phyloP scores from a whole-genome alignment of 2,888 invertebrate species.

The Allolobophora icterica region DNA sequence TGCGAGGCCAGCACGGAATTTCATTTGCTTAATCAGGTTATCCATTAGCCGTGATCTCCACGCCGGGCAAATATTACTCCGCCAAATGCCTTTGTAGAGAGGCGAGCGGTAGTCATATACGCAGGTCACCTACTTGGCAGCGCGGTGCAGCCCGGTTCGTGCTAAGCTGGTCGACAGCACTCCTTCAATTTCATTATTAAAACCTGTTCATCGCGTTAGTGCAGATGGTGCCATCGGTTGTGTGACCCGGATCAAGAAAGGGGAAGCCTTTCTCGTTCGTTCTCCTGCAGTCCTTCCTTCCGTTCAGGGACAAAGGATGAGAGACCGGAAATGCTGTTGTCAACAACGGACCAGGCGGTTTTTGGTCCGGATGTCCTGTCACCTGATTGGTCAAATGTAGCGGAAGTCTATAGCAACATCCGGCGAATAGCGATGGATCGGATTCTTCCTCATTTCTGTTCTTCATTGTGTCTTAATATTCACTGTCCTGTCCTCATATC shows the following conservation, averaged over 20 bases:
- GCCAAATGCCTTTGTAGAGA: too few relatives aligned
- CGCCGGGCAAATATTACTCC: too few relatives aligned
- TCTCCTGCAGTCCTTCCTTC: neutral
- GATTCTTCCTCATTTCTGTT: neutral
- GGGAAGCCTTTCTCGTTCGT: neutral
- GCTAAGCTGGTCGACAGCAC: neutral
- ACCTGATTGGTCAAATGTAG: neutral
- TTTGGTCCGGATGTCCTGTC: neutral
- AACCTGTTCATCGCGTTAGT: neutral
- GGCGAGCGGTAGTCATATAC: neutral
- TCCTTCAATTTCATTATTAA: constrained; percentile 3
- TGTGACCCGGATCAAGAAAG: neutral
- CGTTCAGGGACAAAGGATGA: neutral
- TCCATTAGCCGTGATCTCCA: too few relatives aligned
- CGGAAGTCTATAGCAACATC: neutral
- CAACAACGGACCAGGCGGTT: neutral
- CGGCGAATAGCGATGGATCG: neutral
- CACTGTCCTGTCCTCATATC: neutral
- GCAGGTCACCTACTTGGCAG: neutral
- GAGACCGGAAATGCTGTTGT: neutral
- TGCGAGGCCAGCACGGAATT: too few relatives aligned
- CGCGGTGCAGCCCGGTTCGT: neutral
- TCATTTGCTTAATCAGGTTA: too few relatives aligned
- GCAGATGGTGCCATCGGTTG: neutral
- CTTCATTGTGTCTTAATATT: neutral